These are phyloP conservation scores for Mayetiola destructor DNA, from an alignment of 2,888 invertebrate species.

Conservation along the genomic window DNA sequence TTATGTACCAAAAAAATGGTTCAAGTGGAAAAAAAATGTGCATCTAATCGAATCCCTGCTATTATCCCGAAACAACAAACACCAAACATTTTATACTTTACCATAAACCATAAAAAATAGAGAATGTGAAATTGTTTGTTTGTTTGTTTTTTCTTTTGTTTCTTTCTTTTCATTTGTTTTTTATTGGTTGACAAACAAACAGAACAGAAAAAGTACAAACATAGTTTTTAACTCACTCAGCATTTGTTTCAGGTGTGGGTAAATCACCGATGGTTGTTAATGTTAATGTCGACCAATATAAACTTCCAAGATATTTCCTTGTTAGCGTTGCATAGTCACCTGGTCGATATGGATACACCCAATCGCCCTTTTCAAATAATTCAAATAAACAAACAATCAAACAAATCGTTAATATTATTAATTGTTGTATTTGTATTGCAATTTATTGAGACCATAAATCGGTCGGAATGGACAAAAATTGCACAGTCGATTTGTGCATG, in stretches of 20 bases:
- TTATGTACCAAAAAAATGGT: not conserved
- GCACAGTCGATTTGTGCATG: no score
- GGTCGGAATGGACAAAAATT: not conserved
- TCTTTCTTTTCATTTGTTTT: no score
- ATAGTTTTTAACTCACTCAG: constrained; percentile 98
- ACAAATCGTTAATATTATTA: not conserved
- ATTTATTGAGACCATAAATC: not conserved
- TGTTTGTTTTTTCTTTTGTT: no score
- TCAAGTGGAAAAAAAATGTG: not conserved
- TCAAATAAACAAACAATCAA: no score
- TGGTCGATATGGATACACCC: constrained; percentile 77
- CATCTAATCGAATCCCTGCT: not conserved
- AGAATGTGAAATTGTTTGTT: no score
- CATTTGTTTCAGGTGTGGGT: constrained; percentile 89
- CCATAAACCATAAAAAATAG: no score
- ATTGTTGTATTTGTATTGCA: not conserved
- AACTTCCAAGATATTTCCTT: constrained; percentile 82
- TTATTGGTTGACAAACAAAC: no score
- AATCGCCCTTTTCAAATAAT: constrained; percentile 51
- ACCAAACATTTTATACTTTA: no score
- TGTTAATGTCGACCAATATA: constrained; percentile 94
- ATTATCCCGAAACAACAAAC: no score
- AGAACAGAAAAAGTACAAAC: no score
- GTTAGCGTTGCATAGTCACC: constrained; percentile 82
- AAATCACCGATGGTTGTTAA: constrained; percentile 92